Percentiles rank a stretch among this genome's conserved stretches.
Conservation (phyloP, 1,140 invertebrate species). For the Cyclargus thomasi region DNA sequence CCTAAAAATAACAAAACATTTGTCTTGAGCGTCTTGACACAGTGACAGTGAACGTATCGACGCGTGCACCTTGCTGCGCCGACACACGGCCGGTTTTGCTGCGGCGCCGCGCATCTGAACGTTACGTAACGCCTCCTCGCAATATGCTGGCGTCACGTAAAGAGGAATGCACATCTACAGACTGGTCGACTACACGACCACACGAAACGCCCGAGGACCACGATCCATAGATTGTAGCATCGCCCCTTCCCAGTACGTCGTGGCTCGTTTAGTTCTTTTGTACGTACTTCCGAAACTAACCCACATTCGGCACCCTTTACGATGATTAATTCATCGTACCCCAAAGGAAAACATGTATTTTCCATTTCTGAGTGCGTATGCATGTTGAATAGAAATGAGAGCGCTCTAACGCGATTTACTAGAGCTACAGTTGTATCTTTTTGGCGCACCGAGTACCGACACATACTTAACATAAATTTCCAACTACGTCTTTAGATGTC, state of each 20-base stretch:
- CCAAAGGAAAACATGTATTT: conserved; percentile 1
- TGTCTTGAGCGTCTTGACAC: conserved; percentile 48
- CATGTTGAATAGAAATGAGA: not conserved
- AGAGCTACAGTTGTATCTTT: not conserved
- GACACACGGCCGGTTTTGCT: conserved; percentile 28
- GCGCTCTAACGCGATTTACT: not conserved
- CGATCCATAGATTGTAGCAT: not conserved
- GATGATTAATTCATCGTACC: not conserved
- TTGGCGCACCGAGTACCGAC: not conserved
- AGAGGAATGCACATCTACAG: not conserved
- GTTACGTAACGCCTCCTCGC: not conserved
- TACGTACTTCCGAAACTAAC: not conserved
- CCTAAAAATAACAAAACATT: conserved; percentile 65
- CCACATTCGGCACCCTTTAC: not conserved
- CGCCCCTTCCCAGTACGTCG: not conserved
- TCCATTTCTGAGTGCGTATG: not conserved
- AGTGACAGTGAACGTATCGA: conserved; percentile 20
- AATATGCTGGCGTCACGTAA: not conserved
- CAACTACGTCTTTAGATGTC: not conserved
- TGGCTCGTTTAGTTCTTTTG: not conserved
- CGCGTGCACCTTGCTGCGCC: conserved; percentile 22
- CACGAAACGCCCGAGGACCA: not conserved
- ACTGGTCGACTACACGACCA: not conserved
- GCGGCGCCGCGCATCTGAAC: not conserved
- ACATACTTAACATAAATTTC: not conserved